Evolutionary conservation across 23 tunicate species (phyloP).

Genomic region (Botrylloides violaceus): DNA sequence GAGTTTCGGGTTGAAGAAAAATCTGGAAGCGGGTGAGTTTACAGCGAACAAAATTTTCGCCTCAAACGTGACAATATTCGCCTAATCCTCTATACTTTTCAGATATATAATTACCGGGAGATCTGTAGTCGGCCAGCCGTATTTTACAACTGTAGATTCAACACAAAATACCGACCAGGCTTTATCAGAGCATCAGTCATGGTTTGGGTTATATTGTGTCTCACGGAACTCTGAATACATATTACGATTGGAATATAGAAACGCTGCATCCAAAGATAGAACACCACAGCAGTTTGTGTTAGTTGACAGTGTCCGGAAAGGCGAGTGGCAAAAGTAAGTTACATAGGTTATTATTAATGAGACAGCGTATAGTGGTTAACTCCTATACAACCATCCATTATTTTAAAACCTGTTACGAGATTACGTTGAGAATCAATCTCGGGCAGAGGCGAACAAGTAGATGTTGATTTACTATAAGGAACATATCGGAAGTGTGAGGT

Average conservation of each 20-base stretch:
- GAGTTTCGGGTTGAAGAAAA: slow-evolving; percentile 52
- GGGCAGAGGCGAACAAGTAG: not conserved
- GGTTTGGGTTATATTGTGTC: slow-evolving; percentile 68
- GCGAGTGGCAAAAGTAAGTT: slow-evolving; percentile 80
- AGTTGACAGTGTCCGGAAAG: slow-evolving; percentile 11
- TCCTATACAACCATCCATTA: not conserved
- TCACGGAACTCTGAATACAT: slow-evolving; percentile 13
- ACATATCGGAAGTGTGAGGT: not conserved
- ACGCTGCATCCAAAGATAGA: slow-evolving; percentile 23
- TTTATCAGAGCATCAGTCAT: slow-evolving; percentile 38
- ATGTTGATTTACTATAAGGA: not conserved
- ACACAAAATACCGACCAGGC: slow-evolving; percentile 3
- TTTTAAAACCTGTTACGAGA: not conserved
- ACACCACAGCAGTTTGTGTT: slow-evolving; percentile 29
- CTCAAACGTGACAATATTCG: not conserved
- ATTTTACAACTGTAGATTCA: not conserved
- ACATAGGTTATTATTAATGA: not conserved
- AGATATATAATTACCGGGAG: slow-evolving; percentile 77
- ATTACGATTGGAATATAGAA: slow-evolving; percentile 67
- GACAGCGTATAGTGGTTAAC: not conserved
- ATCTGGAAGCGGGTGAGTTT: slow-evolving; percentile 80
- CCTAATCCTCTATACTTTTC: not conserved
- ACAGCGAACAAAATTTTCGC: not conserved
- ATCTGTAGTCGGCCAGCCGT: slow-evolving; percentile 32
- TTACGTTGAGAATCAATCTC: not conserved